Evolutionary conservation across 2,797 vertebrate genomes (phyloP).

Genomic region (Anguilla megastoma): DNA sequence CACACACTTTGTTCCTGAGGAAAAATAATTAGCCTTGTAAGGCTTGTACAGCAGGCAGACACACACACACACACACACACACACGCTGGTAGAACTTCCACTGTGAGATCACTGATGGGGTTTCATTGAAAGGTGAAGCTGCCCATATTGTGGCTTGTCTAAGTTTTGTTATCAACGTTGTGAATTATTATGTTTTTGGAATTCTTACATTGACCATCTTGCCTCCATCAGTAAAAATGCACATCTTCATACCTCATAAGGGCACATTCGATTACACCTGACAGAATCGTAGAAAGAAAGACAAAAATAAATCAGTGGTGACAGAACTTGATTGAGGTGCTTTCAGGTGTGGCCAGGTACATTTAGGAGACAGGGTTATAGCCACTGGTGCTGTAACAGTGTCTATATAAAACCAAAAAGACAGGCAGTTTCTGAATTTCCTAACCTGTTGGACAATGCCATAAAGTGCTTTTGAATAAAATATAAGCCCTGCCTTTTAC

Average conservation of each 20-base stretch:
- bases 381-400: not conserved
- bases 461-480: not conserved
- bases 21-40: too few relatives aligned
- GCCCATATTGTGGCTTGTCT: not conserved
- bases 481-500: conserved; percentile 25
- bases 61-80: too few relatives aligned
- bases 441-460: not conserved
- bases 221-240: not conserved
- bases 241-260: not conserved
- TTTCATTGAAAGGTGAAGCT: not conserved
- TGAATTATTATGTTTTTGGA: not conserved
- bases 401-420: not conserved
- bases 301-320: not conserved
- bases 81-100: too few relatives aligned
- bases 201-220: not conserved
- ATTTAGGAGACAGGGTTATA: not conserved
- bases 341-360: not conserved
- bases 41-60: too few relatives aligned
- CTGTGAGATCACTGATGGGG: not conserved
- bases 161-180: not conserved
- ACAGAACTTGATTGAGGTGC: not conserved
- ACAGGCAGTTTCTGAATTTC: not conserved
- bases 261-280: not conserved
- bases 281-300: not conserved
- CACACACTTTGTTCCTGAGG: too few relatives aligned